phyloP scores from a whole-genome alignment of 2,888 invertebrate species.

The Napeogenes sylphis region DNA sequence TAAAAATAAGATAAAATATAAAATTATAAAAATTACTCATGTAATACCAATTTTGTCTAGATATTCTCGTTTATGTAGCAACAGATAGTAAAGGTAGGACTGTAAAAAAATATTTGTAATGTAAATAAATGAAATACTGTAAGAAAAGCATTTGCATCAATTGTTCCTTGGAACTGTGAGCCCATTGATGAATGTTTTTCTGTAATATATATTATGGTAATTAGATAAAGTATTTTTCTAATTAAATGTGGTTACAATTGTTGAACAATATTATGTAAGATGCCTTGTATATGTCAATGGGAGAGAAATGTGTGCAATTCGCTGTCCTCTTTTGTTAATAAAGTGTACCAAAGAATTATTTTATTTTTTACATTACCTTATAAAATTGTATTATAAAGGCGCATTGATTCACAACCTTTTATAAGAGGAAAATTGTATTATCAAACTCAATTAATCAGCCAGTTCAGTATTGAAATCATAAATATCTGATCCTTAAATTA shows the following conservation, averaged over 20 bases:
- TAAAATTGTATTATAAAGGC: too few species aligned
- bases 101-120: slow-evolving; percentile 23
- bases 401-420: too few species aligned
- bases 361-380: slow-evolving; percentile 1
- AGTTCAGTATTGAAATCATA: too few species aligned
- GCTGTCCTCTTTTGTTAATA: slow-evolving; percentile 56
- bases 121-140: slow-evolving; percentile 20
- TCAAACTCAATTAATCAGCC: too few species aligned
- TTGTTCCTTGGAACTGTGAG: slow-evolving; percentile 61
- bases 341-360: slow-evolving; percentile 42
- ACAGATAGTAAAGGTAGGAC: slow-evolving; percentile 9
- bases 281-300: slow-evolving; percentile 60
- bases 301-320: slow-evolving; percentile 58
- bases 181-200: slow-evolving; percentile 71
- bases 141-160: slow-evolving; percentile 63
- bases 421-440: too few species aligned
- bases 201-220: slow-evolving; percentile 19
- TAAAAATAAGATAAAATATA: too few species aligned
- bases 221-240: slow-evolving; percentile 41
- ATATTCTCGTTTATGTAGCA: neutral
- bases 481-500: too few species aligned
- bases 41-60: slow-evolving; percentile 1
- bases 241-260: slow-evolving; percentile 38
- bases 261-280: slow-evolving; percentile 30
- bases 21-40: slow-evolving; percentile 1